Evolutionary conservation across 2,888 invertebrate genomes (phyloP), one percentile per base, ranked within the genome.

Genomic region (Pollenia griseotomentosa): DNA sequence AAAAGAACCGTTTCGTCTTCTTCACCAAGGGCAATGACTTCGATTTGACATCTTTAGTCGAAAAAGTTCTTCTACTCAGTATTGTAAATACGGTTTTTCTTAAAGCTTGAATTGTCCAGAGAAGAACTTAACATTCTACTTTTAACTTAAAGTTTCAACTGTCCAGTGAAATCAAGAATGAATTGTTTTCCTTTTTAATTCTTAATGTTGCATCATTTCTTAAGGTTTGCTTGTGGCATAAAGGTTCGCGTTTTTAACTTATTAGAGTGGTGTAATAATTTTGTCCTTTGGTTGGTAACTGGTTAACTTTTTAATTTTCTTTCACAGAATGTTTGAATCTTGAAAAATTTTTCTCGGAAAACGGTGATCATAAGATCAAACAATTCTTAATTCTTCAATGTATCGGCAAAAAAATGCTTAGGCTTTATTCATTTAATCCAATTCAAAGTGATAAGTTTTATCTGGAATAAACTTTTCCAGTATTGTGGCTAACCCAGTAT

Each of bases 11-110:
- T 86, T 83, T 83, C 71, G 42, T 74, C 81, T 78, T 78, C 63
- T 68, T 75, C 59, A 61, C 44, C 51, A 70, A 79, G 86, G 86
- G 74, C 83, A 86, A 75, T 86, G 86, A 83, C 86, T 75, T 71
- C 12, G 10, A 48, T 63, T 83, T 85, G 85, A 82, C 85, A 82
- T 66, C 80, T 85, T 83, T 51, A 12, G 63, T 61, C 53, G n/a
- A n/a, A 63, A 75, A 55, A 77, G 55, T n/a, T 57, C 33, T 53
- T 53, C 12, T 11, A 65, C 48, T 46, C 16, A 40, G 16, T 44
- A 82, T 19, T 63, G 16, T 6, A 74, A 16, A 74, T n/a, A 14
- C 57, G 23, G 53, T 61, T 33, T 6, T 1, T 70, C 68, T 44
- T 51, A 16, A 19, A 59, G 14, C 51, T 23, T 42, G 9, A 55